Evolutionary conservation across 2,888 invertebrate species (phyloP), one percentile per base, ranked within the genome.

Genomic region (Lithophane ornitopus): DNA sequence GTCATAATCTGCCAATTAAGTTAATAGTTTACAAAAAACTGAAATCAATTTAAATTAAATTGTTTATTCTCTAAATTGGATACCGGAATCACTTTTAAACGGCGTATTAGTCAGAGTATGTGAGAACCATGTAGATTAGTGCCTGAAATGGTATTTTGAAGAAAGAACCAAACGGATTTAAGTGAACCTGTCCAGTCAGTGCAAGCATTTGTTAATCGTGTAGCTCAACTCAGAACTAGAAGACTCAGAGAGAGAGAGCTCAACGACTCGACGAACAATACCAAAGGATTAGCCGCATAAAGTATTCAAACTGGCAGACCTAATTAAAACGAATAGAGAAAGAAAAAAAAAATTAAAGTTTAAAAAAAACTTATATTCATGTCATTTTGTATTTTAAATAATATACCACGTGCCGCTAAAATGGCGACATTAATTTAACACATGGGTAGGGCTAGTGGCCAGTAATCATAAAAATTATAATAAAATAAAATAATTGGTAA

Each of bases 191-290:
- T 54, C n/a, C 52, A n/a, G n/a, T n/a, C n/a, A 54, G n/a, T 54
- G 54, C 12, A 54, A n/a, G 54, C n/a, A 54, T 54, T n/a, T 54
- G n/a, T 54, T 12, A 54, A 54, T n/a, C 54, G 11, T n/a, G n/a
- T n/a, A 54, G 54, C n/a, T 54, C 46, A 46, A 46, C 46, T 54
- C 54, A n/a, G 11, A 54, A 54, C 54, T 4, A 12, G 1, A 54
- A 12, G n/a, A n/a, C n/a, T n/a, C n/a, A n/a, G n/a, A n/a, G n/a
- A n/a, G n/a, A n/a, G n/a, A n/a, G n/a, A 54, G 12, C 54, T n/a
- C 54, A 54, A 54, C 54, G n/a, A 54, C n/a, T n/a, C n/a, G 54
- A 54, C n/a, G n/a, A n/a, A 54, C 54, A 54, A 54, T 11, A 52
- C 52, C 22, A 22, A 54, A n/a, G n/a, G 54, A n/a, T 54, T 26